Percentiles rank a stretch among this genome's conserved stretches.
These are phyloP conservation scores for Heteropelma amictum DNA, from an alignment of 2,888 invertebrate species.

Conservation along the genomic window DNA sequence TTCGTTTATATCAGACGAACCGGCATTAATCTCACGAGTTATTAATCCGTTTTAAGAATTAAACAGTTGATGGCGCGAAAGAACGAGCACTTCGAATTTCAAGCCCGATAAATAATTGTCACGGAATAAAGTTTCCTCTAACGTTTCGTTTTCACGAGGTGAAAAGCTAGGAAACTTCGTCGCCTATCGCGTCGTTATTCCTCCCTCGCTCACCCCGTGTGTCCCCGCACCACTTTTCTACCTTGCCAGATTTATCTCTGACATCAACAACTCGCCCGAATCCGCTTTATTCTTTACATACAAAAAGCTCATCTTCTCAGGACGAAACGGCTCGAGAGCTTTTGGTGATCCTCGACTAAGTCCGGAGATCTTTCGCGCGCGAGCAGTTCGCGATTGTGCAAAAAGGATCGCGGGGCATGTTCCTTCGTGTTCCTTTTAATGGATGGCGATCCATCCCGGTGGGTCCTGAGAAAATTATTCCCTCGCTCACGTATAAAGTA, in stretches of 20 bases:
- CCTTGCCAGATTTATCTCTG: not conserved
- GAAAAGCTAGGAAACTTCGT: conserved; percentile 26
- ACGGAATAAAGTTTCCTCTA: not conserved
- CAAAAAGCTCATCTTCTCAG: conserved; percentile 3
- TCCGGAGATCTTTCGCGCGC: conserved; percentile 35
- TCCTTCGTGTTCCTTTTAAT: not conserved
- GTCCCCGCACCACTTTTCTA: not conserved
- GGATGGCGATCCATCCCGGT: not conserved
- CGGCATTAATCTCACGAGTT: no score
- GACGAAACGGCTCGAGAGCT: conserved; percentile 1
- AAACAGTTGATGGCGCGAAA: not conserved
- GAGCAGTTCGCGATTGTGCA: conserved; percentile 25
- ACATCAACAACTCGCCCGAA: conserved; percentile 8
- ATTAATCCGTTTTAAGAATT: no score
- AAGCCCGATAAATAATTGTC: conserved; percentile 18
- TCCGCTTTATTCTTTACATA: conserved; percentile 41
- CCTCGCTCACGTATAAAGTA: not conserved
- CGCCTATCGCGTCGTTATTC: not conserved
- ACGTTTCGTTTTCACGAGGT: not conserved
- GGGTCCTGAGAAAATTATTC: conserved; percentile 6
- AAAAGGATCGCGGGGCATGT: conserved; percentile 21
- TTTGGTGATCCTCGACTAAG: conserved; percentile 46
- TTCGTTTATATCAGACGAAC: no score
- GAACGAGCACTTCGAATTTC: no score
- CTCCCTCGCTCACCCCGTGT: not conserved